A percentile compares a stretch with the other conserved stretches of the same genome.
These are phyloP conservation scores for Lampropteryx suffumata DNA, from an alignment of 2,888 invertebrate species.

Conservation along the genomic window DNA sequence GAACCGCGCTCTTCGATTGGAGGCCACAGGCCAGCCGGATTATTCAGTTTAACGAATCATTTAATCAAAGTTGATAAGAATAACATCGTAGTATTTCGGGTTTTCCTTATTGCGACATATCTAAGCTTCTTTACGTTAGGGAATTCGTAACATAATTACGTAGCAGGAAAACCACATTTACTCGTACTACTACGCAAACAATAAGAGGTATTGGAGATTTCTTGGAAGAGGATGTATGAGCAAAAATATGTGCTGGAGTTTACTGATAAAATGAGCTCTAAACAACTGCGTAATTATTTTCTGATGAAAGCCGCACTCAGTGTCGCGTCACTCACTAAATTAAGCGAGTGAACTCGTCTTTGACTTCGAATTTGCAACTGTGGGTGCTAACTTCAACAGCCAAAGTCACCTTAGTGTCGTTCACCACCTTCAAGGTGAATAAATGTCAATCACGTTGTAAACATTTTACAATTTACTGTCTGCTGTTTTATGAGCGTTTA, in stretches of 20 bases:
- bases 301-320: conserved; percentile 26
- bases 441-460: conserved; percentile 45
- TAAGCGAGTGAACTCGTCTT: conserved; percentile 32
- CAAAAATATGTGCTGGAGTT: conserved; percentile 5
- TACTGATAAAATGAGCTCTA: conserved; percentile 19
- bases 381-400: conserved; percentile 58
- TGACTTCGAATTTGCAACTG: conserved; percentile 48
- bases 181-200: conserved; percentile 40
- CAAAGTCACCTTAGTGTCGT: conserved; percentile 61
- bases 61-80: conserved; percentile 47
- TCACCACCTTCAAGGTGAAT: conserved; percentile 50
- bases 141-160: conserved; percentile 32
- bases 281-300: conserved; percentile 16
- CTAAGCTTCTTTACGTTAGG: conserved; percentile 4
- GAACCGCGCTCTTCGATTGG: conserved; percentile 68
- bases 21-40: conserved; percentile 72
- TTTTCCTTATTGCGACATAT: conserved; percentile 41
- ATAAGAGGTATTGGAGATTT: conserved; percentile 48
- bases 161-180: conserved; percentile 52
- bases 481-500: conserved; percentile 26
- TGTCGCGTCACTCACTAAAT: conserved; percentile 16
- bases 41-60: conserved; percentile 58
- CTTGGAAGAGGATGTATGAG: conserved; percentile 53
- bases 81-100: conserved; percentile 15
- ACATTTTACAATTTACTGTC: conserved; percentile 32